Percentiles rank a stretch among this genome's conserved stretches.
phyloP scores from a whole-genome alignment of 2,888 invertebrate genomes.

The Polietes domitor region DNA sequence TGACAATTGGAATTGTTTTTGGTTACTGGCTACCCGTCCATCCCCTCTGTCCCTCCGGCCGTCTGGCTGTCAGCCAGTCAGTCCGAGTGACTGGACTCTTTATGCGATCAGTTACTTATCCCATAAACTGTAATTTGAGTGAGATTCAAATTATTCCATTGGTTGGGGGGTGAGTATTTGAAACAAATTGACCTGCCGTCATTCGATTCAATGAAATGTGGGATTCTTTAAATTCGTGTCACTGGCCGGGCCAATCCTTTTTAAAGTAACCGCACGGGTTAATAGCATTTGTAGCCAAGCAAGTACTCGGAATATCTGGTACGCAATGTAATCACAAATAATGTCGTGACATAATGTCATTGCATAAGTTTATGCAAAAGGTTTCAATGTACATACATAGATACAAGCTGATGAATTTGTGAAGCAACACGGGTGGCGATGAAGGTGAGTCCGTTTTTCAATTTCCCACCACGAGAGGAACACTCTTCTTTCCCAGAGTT shows the following conservation, averaged over 20 bases:
- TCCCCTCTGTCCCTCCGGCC: too few relatives aligned
- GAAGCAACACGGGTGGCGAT: too few relatives aligned
- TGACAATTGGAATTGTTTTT: neutral
- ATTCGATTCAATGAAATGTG: neutral
- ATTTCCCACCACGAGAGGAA: too few relatives aligned
- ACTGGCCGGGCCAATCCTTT: neutral
- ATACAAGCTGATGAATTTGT: too few relatives aligned
- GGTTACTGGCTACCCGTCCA: neutral
- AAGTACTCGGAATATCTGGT: conserved; percentile 1
- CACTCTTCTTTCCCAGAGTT: too few relatives aligned
- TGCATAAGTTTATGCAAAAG: too few relatives aligned
- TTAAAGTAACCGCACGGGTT: neutral
- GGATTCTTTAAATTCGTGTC: conserved; percentile 4
- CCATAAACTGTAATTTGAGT: conserved; percentile 7
- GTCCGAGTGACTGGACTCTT: neutral
- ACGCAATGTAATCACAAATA: neutral
- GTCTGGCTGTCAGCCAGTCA: too few relatives aligned
- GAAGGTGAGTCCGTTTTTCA: too few relatives aligned
- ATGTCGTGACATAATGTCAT: too few relatives aligned
- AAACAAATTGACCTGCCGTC: neutral
- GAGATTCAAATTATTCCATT: conserved; percentile 2
- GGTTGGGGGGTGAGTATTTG: neutral
- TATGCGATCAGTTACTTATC: conserved; percentile 11
- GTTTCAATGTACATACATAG: too few relatives aligned
- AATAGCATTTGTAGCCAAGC: neutral